These are phyloP conservation scores for Dyspetes luteomarginatus DNA, from an alignment of 2,888 invertebrate genomes.

Conservation along the genomic window DNA sequence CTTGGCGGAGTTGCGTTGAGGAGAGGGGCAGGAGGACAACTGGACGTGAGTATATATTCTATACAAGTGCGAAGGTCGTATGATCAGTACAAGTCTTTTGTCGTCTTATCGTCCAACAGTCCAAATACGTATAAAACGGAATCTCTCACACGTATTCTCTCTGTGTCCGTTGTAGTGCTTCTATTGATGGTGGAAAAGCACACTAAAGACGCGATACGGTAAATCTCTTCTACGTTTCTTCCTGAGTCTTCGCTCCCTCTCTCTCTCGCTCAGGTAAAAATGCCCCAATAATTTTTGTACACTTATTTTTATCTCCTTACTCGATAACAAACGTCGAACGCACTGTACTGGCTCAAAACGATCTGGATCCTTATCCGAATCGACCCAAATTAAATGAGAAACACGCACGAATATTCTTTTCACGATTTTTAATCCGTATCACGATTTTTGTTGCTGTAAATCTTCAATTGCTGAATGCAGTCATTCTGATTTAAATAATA, in stretches of 20 bases:
- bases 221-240: constrained; percentile 23
- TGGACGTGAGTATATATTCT: constrained; percentile 23
- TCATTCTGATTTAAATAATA: neutral
- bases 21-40: neutral
- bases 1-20: neutral
- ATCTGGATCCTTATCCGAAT: neutral
- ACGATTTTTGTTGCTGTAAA: neutral
- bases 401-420: neutral
- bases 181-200: constrained; percentile 39
- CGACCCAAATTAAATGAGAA: neutral
- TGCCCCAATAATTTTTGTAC: neutral
- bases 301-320: constrained; percentile 7
- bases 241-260: neutral
- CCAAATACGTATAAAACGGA: constrained; percentile 56
- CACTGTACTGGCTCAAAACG: neutral
- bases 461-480: neutral
- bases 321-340: constrained; percentile 10
- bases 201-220: constrained; percentile 28
- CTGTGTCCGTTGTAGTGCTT: constrained; percentile 13
- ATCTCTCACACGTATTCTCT: constrained; percentile 42
- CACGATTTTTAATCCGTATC: neutral
- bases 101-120: constrained; percentile 46
- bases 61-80: neutral
- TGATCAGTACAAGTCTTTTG: constrained; percentile 41
- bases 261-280: constrained; percentile 31